These are phyloP conservation scores for Rissa tridactyla DNA, from an alignment of 2,113 vertebrate genomes.

Conservation along the genomic window DNA sequence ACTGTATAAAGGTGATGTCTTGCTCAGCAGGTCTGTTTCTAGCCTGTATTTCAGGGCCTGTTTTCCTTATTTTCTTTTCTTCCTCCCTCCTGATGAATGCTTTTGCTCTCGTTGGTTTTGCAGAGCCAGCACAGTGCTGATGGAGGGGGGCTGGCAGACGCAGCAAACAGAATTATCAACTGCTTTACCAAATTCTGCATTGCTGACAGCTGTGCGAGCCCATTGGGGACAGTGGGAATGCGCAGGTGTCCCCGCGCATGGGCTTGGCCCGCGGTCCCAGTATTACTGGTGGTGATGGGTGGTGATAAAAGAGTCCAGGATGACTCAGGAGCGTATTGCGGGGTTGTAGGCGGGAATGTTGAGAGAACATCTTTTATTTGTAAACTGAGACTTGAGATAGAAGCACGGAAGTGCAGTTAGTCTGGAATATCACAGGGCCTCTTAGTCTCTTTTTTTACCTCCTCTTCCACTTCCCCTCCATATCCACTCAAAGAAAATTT, in stretches of 20 bases:
- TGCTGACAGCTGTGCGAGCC: neutral
- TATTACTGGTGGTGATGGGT: neutral
- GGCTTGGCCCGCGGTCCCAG: neutral
- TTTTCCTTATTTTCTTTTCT: neutral
- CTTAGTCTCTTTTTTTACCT: neutral
- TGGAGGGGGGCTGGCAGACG: neutral
- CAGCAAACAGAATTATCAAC: neutral
- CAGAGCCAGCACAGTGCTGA: neutral
- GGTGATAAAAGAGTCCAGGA: neutral
- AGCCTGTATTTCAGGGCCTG: neutral
- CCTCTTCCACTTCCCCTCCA: neutral
- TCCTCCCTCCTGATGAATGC: neutral
- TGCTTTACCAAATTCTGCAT: neutral
- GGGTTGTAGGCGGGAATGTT: neutral
- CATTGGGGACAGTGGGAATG: fast-evolving
- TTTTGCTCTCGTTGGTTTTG: neutral
- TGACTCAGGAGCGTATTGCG: neutral
- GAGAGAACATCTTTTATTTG: neutral
- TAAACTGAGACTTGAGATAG: neutral
- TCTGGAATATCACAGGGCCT: neutral
- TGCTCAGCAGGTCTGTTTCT: neutral
- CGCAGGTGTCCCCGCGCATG: neutral
- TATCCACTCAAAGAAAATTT: neutral
- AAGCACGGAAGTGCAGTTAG: neutral
- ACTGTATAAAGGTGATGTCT: neutral